Evolutionary conservation across 2,797 vertebrate species (phyloP).

Genomic region (Danio jaintianensis): DNA sequence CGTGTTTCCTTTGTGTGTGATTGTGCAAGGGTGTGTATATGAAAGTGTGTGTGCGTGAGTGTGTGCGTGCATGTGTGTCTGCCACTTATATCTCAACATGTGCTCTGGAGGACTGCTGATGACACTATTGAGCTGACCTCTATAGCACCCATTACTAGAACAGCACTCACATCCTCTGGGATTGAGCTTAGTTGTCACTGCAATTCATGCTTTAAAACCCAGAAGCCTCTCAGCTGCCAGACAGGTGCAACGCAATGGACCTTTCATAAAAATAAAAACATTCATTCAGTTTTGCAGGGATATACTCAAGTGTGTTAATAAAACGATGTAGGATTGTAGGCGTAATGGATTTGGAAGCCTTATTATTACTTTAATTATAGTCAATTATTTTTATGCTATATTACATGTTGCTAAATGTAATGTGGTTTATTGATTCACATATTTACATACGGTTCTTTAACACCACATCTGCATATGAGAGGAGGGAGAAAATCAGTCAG

Average conservation of each 20-base stretch:
- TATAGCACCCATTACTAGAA: conserved; percentile 1
- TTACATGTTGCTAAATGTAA: background rate
- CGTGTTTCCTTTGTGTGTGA: background rate
- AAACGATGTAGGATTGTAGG: background rate
- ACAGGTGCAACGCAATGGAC: background rate
- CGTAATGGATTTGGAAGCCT: too few species aligned
- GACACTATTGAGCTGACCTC: conserved; percentile 28
- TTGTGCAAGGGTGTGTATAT: background rate
- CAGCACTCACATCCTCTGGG: conserved; percentile 5
- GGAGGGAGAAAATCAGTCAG: too few species aligned
- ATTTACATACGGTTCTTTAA: background rate
- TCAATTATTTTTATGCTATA: background rate
- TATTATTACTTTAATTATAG: background rate
- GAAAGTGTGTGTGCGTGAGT: background rate
- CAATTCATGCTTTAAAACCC: conserved; percentile 1
- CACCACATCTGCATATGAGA: background rate
- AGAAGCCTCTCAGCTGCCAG: background rate
- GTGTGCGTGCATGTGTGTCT: background rate
- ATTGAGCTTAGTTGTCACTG: conserved; percentile 2
- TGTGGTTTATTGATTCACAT: too few species aligned
- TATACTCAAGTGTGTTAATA: background rate
- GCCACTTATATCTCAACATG: conserved; percentile 5
- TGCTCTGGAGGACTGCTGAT: background rate
- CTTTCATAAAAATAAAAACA: background rate
- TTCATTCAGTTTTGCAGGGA: background rate